A percentile compares a stretch with the other conserved stretches of the same genome.
These are phyloP conservation scores for Nephrotoma flavescens DNA, from an alignment of 2,888 invertebrate genomes.

Conservation along the genomic window DNA sequence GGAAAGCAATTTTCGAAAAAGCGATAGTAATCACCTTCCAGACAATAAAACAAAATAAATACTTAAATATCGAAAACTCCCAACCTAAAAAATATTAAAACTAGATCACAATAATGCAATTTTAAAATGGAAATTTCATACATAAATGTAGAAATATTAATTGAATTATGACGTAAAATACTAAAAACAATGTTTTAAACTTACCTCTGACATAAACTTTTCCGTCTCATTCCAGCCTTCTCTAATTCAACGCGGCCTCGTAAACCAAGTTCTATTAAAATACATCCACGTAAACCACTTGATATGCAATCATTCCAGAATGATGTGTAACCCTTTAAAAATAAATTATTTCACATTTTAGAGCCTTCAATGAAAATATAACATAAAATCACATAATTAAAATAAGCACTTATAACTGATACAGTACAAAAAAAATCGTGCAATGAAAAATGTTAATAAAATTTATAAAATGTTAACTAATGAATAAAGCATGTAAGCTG, in stretches of 20 bases:
- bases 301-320: slow-evolving; percentile 99
- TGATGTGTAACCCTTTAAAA: slow-evolving; percentile 84
- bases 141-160: no score
- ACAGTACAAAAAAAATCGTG: not conserved
- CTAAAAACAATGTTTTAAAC: not conserved
- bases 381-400: not conserved
- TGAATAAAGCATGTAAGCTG: not conserved
- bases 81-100: no score
- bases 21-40: no score
- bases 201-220: slow-evolving; percentile 72
- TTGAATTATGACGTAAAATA: not conserved
- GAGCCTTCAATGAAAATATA: slow-evolving; percentile 16
- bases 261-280: slow-evolving; percentile 90
- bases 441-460: not conserved
- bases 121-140: no score
- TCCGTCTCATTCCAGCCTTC: slow-evolving; percentile 89
- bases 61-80: no score
- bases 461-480: not conserved
- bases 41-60: no score
- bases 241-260: slow-evolving; percentile 93
- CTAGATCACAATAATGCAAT: no score
- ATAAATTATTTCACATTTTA: slow-evolving; percentile 8
- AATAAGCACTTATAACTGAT: not conserved
- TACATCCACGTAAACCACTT: slow-evolving; percentile 94
- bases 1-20: no score